Evolutionary conservation across 2,113 vertebrate species (phyloP).

Genomic region (Sebastes schlegelii): DNA sequence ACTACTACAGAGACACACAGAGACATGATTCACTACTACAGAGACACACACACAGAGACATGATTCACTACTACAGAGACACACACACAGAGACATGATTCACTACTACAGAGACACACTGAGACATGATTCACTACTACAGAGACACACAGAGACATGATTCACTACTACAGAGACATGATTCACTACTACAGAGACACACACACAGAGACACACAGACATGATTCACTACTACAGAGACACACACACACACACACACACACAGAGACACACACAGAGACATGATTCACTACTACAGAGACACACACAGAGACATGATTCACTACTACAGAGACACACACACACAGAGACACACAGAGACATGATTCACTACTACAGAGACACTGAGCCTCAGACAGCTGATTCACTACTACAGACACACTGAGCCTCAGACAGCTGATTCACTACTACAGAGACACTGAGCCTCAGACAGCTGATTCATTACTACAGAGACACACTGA

Average conservation of each 20-base stretch:
- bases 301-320: not conserved
- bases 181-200: not conserved
- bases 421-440: too few species aligned
- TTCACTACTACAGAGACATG: not conserved
- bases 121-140: too few species aligned
- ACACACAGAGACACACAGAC: not conserved
- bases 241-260: too few species aligned
- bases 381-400: too few species aligned
- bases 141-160: not conserved
- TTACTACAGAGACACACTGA: too few species aligned
- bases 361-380: not conserved
- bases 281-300: not conserved
- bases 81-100: too few species aligned
- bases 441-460: not conserved
- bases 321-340: too few species aligned
- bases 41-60: not conserved
- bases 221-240: too few species aligned
- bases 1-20: not conserved
- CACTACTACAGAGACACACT: not conserved
- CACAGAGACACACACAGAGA: not conserved
- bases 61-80: not conserved
- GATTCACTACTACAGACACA: not conserved
- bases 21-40: too few species aligned
- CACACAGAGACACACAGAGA: not conserved
- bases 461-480: too few species aligned